These are phyloP conservation scores for Glossophaga mutica DNA, from an alignment of 2,797 vertebrate species.

Conservation along the genomic window DNA sequence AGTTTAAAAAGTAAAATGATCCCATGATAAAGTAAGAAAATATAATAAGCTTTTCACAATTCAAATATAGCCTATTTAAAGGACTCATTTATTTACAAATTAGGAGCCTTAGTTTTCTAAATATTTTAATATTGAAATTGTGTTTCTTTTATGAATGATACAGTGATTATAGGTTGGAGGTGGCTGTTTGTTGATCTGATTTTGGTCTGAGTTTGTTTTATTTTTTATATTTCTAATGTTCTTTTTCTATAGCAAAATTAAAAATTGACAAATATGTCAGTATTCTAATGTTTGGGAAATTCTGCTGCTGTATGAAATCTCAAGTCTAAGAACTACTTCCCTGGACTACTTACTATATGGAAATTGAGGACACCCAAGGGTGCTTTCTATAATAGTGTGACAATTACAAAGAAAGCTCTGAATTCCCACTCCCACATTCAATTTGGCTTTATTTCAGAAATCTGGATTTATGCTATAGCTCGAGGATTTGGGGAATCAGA, in stretches of 20 bases:
- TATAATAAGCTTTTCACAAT: background rate
- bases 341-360: background rate
- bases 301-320: background rate
- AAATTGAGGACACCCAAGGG: background rate
- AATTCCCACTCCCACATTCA: background rate
- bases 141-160: background rate
- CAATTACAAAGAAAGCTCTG: background rate
- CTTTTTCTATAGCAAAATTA: background rate
- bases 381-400: background rate
- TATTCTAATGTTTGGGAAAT: background rate
- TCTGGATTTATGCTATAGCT: too few relatives aligned
- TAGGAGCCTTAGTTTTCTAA: background rate
- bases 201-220: background rate
- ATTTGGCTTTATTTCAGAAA: background rate
- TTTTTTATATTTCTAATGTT: background rate
- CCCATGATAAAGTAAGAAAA: background rate
- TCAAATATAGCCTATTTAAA: background rate
- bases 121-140: background rate
- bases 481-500: background rate
- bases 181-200: background rate
- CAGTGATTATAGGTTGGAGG: background rate
- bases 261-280: constrained; percentile 1
- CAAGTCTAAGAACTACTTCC: background rate
- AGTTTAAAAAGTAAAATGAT: background rate
- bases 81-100: background rate